Percentiles rank a stretch among this genome's conserved stretches.
phyloP scores from a whole-genome alignment of 1,140 invertebrate genomes.

The Parapsyche elsis region DNA sequence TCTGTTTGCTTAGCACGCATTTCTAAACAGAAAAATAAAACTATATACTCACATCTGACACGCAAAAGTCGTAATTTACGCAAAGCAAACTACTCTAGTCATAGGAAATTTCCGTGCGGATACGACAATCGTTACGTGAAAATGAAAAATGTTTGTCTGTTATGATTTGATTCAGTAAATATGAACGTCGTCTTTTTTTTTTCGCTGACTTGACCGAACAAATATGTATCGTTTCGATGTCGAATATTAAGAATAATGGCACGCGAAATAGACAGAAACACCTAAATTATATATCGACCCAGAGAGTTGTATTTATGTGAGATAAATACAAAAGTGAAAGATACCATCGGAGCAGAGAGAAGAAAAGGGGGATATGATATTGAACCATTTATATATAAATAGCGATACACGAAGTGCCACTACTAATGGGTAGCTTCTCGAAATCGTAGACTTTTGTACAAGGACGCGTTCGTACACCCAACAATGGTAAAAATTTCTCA shows the following conservation, averaged over 20 bases:
- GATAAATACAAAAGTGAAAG: conserved; percentile 18
- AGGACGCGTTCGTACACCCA: neutral
- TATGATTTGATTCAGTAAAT: too few species aligned
- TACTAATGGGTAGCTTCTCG: neutral
- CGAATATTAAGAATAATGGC: neutral
- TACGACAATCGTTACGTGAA: too few species aligned
- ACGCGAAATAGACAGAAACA: neutral
- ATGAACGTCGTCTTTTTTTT: too few species aligned
- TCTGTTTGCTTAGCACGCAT: too few species aligned
- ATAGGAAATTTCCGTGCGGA: too few species aligned
- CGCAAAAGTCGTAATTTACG: too few species aligned
- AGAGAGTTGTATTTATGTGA: conserved; percentile 4
- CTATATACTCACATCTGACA: too few species aligned
- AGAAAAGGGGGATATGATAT: neutral
- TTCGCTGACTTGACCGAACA: too few species aligned
- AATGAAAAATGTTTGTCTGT: too few species aligned
- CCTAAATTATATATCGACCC: conserved; percentile 1
- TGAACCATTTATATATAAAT: neutral
- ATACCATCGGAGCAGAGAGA: neutral
- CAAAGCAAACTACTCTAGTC: too few species aligned
- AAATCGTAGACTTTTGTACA: neutral
- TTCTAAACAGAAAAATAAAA: too few species aligned
- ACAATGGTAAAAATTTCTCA: neutral
- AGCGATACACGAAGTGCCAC: too few species aligned
- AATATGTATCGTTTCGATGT: neutral